Evolutionary conservation across 2,797 vertebrate species (phyloP), one percentile per base, ranked within the genome.

Genomic region (Melanotaenia trifasciata): DNA sequence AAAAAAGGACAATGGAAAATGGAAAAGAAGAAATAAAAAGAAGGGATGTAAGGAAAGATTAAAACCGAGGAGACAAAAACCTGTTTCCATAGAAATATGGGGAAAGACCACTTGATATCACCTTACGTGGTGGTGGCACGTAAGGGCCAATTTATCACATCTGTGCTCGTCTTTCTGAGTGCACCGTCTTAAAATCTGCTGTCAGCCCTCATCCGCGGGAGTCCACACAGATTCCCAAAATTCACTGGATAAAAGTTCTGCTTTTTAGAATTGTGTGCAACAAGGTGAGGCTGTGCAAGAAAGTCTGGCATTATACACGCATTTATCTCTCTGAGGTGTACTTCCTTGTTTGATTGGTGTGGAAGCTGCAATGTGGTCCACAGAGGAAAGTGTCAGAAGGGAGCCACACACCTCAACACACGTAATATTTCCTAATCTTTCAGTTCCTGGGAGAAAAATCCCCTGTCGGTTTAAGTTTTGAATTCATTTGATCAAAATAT

Each of bases 41-140:
- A 3, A 33, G 16, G 4, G 43, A 57, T 0, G 22, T 20, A 36
- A 38, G 40, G 30, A 16, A 24, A 35, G 51, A 54, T 32, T 7
- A 72, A 58, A 20, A 22, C 18, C 12, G 20, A 63, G 18, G 53
- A 26, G 16, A 50, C 35, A 3, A 64, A n/a, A 64, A 53, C 24
- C 57, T 38, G 58, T 50, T 26, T 26, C 43, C 10, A 51, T 35
- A 70, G 33, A 61, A 70, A 70, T 30, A 40, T 53, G 33, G 36
- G 24, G 36, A 20, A 28, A n/a, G 50, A 58, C 28, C 38, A 58
- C 56, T 68, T 68, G 28, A 35, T 32, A 59, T 59, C 20, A 8
- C 43, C 26, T 58, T 18, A 12, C 18, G 14, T 28, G 24, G 7
- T n/a, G 36, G 14, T 38, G 45, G 8, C 47, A 7, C 33, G 13